These are phyloP conservation scores for Caenorhabditis elegans DNA, from an alignment of 1,140 invertebrate genomes.

Conservation along the genomic window WBcel235 BX284605.5:9241501-9242000, in stretches of 20 bases:
- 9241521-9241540: slow-evolving; percentile 29
- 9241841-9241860: background rate
- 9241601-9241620: background rate
- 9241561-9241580: background rate
- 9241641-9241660: slow-evolving; percentile 8
- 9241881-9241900: background rate
- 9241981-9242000: slow-evolving; percentile 24
- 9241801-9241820: background rate
- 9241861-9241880: background rate
- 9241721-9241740: background rate
- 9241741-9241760: background rate
- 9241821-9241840: background rate
- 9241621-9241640: background rate
- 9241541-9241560: slow-evolving; percentile 16
- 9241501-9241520: background rate
- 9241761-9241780: background rate
- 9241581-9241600: background rate
- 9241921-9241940: no score
- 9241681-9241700: background rate
- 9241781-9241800: background rate
- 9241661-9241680: slow-evolving; percentile 32
- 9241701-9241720: background rate
- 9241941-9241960: no score
- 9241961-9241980: background rate
- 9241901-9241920: background rate